These are phyloP conservation scores for Nothocercus julius DNA, from an alignment of 2,113 vertebrate genomes.

Conservation along the genomic window DNA sequence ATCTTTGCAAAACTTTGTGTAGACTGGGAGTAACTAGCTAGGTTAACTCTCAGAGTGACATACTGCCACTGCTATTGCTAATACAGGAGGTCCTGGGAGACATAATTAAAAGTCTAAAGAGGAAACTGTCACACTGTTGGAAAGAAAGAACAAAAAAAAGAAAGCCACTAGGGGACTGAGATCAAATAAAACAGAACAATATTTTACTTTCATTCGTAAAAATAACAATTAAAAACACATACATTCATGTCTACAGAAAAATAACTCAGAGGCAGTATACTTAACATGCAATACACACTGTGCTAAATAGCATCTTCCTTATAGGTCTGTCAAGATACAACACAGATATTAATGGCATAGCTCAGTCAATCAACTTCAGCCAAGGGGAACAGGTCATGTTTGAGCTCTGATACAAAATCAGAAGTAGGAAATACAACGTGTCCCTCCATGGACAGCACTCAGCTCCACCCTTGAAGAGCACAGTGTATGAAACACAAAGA, in stretches of 20 bases:
- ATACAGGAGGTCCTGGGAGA: conserved; percentile 53
- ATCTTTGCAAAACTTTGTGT: conserved; percentile 27
- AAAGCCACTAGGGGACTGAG: conserved; percentile 52
- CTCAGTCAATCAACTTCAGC: conserved; percentile 27
- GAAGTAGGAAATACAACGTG: neutral
- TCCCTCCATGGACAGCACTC: neutral
- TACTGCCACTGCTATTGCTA: conserved; percentile 55
- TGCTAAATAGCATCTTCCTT: conserved; percentile 21
- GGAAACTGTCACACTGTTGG: conserved; percentile 63
- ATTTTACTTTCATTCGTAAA: conserved; percentile 73
- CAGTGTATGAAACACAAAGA: neutral
- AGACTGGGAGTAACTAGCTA: conserved; percentile 5
- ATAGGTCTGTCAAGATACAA: neutral
- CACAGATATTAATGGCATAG: neutral
- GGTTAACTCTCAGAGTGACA: conserved; percentile 35
- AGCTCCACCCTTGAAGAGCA: neutral
- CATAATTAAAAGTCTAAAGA: conserved; percentile 72
- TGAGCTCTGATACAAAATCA: neutral
- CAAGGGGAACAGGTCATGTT: neutral
- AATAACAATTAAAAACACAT: conserved; percentile 73
- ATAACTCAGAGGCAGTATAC: neutral
- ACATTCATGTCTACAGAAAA: conserved; percentile 51
- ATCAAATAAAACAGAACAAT: conserved; percentile 73
- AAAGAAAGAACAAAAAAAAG: conserved; percentile 47
- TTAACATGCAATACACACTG: conserved; percentile 9